Percentiles rank a stretch among this genome's conserved stretches.
phyloP scores from a whole-genome alignment of 2,797 vertebrate species.

The Ispidina picta region DNA sequence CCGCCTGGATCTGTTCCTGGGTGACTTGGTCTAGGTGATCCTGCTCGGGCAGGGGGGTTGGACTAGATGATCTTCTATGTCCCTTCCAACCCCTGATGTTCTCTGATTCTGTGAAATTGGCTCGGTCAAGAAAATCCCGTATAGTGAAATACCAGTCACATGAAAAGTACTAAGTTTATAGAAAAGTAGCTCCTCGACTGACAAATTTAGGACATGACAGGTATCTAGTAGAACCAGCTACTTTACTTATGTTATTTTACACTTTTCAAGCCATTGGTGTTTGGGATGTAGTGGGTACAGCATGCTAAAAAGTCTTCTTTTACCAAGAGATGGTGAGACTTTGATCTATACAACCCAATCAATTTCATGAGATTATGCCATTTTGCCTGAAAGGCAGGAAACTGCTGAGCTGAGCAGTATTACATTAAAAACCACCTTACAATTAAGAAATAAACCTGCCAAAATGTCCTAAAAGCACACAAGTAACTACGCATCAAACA shows the following conservation, averaged over 20 bases:
- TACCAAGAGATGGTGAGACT: not conserved
- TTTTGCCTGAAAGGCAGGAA: not conserved
- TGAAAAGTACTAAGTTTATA: slow-evolving; percentile 37
- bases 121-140: not conserved
- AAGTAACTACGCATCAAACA: not conserved
- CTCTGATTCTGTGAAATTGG: not conserved
- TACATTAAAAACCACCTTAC: not conserved
- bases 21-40: too few relatives aligned
- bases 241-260: not conserved
- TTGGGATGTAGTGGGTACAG: not conserved
- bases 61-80: too few relatives aligned
- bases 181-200: slow-evolving; percentile 9
- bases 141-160: slow-evolving; percentile 19
- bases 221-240: not conserved
- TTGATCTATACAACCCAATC: not conserved
- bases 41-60: too few relatives aligned
- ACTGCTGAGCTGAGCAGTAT: not conserved
- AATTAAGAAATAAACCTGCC: not conserved
- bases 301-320: not conserved
- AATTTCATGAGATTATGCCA: not conserved
- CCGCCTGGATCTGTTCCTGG: too few relatives aligned
- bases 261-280: not conserved
- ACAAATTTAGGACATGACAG: not conserved
- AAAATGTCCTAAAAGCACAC: not conserved
- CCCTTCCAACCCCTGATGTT: too few relatives aligned